These are phyloP conservation scores for Alauda arvensis DNA, from an alignment of 2,797 vertebrate genomes.

Conservation along the genomic window DNA sequence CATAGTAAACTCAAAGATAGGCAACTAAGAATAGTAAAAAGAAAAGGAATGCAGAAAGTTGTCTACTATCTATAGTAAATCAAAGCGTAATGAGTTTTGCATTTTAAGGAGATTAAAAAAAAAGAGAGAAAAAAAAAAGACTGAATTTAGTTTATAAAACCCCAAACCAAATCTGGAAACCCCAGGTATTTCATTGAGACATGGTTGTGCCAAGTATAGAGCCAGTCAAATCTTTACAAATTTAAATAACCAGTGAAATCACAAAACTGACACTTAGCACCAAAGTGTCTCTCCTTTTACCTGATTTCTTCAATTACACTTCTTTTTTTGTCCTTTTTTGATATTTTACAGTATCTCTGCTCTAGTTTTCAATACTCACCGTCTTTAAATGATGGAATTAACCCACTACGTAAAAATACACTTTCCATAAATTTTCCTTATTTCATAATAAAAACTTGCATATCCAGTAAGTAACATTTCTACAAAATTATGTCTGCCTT, in stretches of 20 bases:
- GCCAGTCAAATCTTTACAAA: background rate
- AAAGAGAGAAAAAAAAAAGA: accelerated
- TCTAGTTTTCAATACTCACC: background rate
- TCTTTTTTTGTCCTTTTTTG: background rate
- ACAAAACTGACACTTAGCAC: background rate
- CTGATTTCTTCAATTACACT: background rate
- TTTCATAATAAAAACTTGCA: background rate
- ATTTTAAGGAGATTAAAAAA: background rate
- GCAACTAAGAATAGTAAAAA: background rate
- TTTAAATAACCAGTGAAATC: background rate
- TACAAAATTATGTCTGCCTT: background rate
- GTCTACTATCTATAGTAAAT: background rate
- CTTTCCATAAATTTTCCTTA: background rate
- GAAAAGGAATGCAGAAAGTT: background rate
- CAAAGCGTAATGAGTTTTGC: accelerated
- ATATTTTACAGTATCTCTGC: background rate
- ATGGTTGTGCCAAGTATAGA: background rate
- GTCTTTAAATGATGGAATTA: background rate
- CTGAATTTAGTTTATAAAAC: background rate
- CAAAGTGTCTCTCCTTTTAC: background rate
- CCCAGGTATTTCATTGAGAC: background rate
- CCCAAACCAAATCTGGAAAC: background rate
- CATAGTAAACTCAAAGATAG: background rate
- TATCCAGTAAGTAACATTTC: background rate
- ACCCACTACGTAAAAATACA: background rate